Base-by-base conservation (phyloP, 2,113 vertebrate species). In the Carollia perspicillata region DNA sequence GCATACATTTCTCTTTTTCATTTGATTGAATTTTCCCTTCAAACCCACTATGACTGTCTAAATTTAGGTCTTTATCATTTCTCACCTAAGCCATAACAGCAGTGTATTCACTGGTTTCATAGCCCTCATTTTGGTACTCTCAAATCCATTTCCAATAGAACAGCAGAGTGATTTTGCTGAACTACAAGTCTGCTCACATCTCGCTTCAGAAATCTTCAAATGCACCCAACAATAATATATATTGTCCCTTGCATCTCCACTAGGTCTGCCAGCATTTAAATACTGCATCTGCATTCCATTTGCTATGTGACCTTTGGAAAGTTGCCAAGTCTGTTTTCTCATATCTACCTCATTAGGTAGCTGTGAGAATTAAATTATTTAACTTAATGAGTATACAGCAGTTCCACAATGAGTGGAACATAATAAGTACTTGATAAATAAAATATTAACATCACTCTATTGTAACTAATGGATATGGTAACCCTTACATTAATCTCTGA, bases 281-380 rank as follows among this genome's bases (percentile, higher is more conserved):
- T n/a, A 3, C 33, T 85, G 12, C 14, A 58, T 85, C 16, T 68
- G 28, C 40, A 22, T 77, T 47, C 77, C 69, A 93, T n/a, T 89
- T 93, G 47, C 30, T 53, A 81, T 58, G 42, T 44, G 79, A 79
- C 53, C 58, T 86, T 90, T 42, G 28, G 20, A 83, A 93, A 89
- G 30, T 95, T 68, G 80, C 20, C n/a, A 20, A 93, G 22, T 28
- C 40, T 81, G 16, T 74, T 93, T 97, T 90, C n/a, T 90, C 68
- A 55, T 79, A 92, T 75, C 3, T 66, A 71, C 22, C 71, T n/a
- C 30, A 84, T 7, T 80, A 47, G 30, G 23, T 77, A 33, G 30
- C 80, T 80, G n/a, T 90, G 47, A 80, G 16, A 26, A 90, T 90
- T 90, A 94, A 55, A 85, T 81, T 6, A 71, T 77, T 84, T 79